Evolutionary conservation across 2,113 vertebrate species (phyloP).

Genomic region (Anser cygnoides): DNA sequence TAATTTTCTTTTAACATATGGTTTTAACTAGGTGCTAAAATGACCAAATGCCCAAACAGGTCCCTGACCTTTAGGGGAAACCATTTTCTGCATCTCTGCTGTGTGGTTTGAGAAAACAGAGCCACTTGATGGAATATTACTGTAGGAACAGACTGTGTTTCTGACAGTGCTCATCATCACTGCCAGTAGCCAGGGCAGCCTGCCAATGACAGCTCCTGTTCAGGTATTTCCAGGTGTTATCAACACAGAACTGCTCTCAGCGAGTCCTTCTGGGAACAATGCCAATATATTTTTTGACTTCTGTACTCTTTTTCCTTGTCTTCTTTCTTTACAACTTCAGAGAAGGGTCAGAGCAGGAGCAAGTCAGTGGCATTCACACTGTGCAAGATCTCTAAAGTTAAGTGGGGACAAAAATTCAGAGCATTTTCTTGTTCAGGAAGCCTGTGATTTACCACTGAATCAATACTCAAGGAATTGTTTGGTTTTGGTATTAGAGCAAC

Average conservation of each 20-base stretch:
- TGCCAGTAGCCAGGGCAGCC: background rate
- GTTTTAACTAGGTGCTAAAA: background rate
- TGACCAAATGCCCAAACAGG: background rate
- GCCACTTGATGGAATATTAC: background rate
- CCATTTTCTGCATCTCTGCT: background rate
- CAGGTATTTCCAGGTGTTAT: background rate
- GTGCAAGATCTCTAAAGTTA: background rate
- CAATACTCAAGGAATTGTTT: background rate
- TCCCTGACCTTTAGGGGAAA: background rate
- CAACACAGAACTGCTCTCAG: background rate
- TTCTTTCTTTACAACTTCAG: background rate
- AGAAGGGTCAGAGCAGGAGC: background rate
- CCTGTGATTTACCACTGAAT: background rate
- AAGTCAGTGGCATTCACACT: background rate
- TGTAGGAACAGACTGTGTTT: background rate
- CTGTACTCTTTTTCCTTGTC: background rate
- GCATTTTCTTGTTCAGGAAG: background rate
- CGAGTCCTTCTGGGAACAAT: background rate
- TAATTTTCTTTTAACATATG: background rate
- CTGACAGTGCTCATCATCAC: background rate
- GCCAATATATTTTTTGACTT: background rate
- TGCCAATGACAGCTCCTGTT: background rate
- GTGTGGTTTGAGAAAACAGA: background rate
- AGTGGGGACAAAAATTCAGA: background rate
- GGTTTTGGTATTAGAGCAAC: background rate